Conservation (phyloP, 2,888 invertebrate species). For the Syrista parreyssii region DNA sequence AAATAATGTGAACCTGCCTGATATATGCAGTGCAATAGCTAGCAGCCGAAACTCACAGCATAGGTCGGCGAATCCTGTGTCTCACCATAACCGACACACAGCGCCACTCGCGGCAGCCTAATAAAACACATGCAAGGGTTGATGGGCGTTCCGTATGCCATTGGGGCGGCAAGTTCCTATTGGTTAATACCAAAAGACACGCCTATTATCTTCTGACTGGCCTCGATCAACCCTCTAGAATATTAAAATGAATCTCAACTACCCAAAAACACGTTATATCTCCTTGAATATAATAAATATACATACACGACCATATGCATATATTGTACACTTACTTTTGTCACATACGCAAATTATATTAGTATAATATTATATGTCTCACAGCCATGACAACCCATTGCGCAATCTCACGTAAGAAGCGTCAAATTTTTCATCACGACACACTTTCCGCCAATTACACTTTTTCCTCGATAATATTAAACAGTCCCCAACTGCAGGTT, state of each 20-base stretch:
- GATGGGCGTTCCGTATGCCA: background rate
- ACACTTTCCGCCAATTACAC: slow-evolving; percentile 15
- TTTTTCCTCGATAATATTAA: background rate
- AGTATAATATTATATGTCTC: slow-evolving; percentile 16
- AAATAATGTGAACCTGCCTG: background rate
- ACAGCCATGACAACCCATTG: slow-evolving; percentile 37
- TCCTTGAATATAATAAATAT: background rate
- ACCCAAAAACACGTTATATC: background rate
- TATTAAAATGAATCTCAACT: background rate
- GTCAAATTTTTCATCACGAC: slow-evolving; percentile 9
- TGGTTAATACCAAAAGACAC: background rate
- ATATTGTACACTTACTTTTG: background rate
- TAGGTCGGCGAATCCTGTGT: background rate
- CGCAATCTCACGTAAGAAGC: slow-evolving; percentile 45
- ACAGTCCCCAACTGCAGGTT: background rate
- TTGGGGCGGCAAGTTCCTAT: background rate
- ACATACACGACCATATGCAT: background rate
- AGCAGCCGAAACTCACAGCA: background rate
- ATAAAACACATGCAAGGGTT: background rate
- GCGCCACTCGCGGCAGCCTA: background rate
- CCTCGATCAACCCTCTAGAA: background rate
- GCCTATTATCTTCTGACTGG: background rate
- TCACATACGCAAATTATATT: background rate
- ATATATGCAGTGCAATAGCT: background rate
- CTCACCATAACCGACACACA: background rate